Evolutionary conservation across 64 coral and sea anemone species (phyloP).

Genomic region (Montipora capricornis): DNA sequence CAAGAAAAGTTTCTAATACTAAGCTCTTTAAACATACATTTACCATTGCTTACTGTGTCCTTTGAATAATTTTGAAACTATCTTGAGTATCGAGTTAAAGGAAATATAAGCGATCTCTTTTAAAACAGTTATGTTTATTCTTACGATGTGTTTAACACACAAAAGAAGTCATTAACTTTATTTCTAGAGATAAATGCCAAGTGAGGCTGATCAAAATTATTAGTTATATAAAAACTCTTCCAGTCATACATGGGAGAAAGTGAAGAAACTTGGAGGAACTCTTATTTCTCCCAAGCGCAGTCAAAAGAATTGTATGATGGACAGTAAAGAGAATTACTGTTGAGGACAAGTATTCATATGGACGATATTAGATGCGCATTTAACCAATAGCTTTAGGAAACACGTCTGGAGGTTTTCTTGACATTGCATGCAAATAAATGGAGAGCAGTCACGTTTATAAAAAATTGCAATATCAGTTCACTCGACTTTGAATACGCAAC

Average conservation of each 20-base stretch:
- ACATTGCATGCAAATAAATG: conserved; percentile 47
- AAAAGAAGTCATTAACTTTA: conserved; percentile 28
- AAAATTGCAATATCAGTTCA: conserved; percentile 23
- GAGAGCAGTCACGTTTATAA: background rate
- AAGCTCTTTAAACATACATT: too few relatives aligned
- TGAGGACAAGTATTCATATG: background rate
- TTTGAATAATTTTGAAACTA: background rate
- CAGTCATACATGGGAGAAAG: too few relatives aligned
- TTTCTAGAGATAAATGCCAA: background rate
- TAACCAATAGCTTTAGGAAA: background rate
- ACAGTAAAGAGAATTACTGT: background rate
- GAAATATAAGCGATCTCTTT: background rate
- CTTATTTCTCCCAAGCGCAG: background rate
- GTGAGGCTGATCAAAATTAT: background rate
- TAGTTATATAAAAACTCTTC: background rate
- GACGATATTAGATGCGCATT: background rate
- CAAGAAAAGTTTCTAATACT: background rate
- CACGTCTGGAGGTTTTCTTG: background rate
- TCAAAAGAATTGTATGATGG: background rate
- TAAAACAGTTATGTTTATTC: background rate
- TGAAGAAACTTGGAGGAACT: too few relatives aligned
- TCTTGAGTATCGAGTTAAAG: too few relatives aligned
- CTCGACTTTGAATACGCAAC: background rate
- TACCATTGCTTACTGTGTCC: background rate
- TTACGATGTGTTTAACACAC: conserved; percentile 5